Evolutionary conservation across 1,140 invertebrate species (phyloP).

Genomic region (Drosophila albomicans): DNA sequence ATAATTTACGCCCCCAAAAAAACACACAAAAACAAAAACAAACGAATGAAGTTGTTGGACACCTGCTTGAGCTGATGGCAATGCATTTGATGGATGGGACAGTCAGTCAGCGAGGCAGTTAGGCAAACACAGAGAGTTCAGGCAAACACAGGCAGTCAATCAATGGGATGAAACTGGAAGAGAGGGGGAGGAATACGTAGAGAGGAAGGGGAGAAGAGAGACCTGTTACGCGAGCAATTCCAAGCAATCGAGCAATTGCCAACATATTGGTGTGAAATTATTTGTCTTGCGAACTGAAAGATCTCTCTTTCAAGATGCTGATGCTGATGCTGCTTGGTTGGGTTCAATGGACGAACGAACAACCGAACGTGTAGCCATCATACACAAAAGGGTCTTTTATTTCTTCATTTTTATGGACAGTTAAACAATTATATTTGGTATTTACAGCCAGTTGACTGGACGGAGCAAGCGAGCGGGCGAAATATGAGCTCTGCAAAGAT

Average conservation of each 20-base stretch:
- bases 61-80: constrained; percentile 13
- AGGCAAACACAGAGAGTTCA: constrained; percentile 1
- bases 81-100: constrained; percentile 26
- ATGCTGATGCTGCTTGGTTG: background rate
- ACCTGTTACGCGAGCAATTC: constrained; percentile 26
- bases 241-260: constrained; percentile 23
- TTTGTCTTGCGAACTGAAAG: constrained; percentile 61
- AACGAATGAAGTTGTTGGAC: constrained; percentile 27
- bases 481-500: constrained; percentile 64
- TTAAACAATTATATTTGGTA: constrained; percentile 82
- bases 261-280: constrained; percentile 74
- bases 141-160: constrained; percentile 34
- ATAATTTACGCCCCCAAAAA: constrained; percentile 50
- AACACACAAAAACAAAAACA: constrained; percentile 5
- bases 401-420: constrained; percentile 76
- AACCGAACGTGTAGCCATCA: constrained; percentile 3
- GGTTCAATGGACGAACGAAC: constrained; percentile 65
- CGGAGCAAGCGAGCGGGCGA: constrained; percentile 38
- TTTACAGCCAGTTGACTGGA: constrained; percentile 61
- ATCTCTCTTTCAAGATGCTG: constrained; percentile 52
- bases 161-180: constrained; percentile 1
- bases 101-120: constrained; percentile 13
- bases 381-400: constrained; percentile 74
- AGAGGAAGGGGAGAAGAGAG: background rate
- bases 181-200: background rate